A percentile compares a stretch with the other conserved stretches of the same genome.
These are phyloP conservation scores for Rhorus exstirpatorius DNA, from an alignment of 2,888 invertebrate genomes.

Conservation along the genomic window DNA sequence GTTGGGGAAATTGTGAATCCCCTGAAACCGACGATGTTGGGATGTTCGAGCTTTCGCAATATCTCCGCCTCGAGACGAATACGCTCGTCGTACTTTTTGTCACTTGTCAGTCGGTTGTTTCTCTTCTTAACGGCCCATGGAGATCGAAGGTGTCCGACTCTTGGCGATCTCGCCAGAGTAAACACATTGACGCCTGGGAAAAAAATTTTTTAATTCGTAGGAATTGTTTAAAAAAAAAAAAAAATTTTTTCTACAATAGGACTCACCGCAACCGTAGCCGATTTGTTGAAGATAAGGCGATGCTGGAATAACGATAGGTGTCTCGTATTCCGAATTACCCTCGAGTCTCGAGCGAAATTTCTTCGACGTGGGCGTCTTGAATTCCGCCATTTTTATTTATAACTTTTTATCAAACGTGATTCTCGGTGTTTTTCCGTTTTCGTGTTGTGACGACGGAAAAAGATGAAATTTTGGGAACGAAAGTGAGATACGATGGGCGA, in stretches of 20 bases:
- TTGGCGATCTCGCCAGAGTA: slow-evolving; percentile 91
- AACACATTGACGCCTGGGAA: slow-evolving; percentile 92
- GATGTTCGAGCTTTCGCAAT: slow-evolving; percentile 90
- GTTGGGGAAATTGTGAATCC: slow-evolving; percentile 87
- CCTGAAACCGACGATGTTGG: slow-evolving; percentile 93
- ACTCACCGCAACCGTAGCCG: slow-evolving; percentile 92
- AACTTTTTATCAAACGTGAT: too few species aligned
- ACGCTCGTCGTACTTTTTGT: slow-evolving; percentile 87
- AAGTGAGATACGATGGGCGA: too few species aligned
- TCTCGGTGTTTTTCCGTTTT: too few species aligned
- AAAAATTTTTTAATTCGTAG: too few species aligned
- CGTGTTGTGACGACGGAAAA: too few species aligned
- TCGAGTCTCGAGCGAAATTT: slow-evolving; percentile 73
- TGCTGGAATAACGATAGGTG: slow-evolving; percentile 88
- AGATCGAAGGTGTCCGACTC: slow-evolving; percentile 90
- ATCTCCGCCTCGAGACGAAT: slow-evolving; percentile 91
- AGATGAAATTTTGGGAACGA: too few species aligned
- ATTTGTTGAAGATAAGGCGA: slow-evolving; percentile 91
- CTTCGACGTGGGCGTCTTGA: slow-evolving; percentile 80
- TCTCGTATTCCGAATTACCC: slow-evolving; percentile 77
- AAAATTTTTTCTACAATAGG: not conserved
- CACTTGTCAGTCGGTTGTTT: slow-evolving; percentile 85
- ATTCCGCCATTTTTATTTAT: slow-evolving; percentile 77
- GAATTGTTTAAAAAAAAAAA: not conserved
- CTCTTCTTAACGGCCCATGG: slow-evolving; percentile 96